phyloP scores from a whole-genome alignment of 2,888 invertebrate species.

The Caenorhabditis sulstoni region DNA sequence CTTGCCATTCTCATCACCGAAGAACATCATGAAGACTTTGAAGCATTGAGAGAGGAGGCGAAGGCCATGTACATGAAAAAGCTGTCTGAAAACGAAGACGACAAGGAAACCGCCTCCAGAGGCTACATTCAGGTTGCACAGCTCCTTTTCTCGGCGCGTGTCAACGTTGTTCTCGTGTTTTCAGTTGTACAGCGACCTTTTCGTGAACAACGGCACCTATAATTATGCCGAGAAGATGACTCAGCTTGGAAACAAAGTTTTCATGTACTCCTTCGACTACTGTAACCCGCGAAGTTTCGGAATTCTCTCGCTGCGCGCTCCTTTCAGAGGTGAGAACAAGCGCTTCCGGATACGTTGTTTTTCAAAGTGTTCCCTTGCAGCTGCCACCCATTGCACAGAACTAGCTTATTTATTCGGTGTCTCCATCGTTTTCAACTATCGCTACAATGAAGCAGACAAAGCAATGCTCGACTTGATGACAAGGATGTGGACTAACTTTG shows the following conservation, averaged over 20 bases:
- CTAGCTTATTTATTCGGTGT: constrained; percentile 76
- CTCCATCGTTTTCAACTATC: constrained; percentile 74
- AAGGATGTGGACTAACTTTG: constrained; percentile 77
- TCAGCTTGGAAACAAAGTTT: constrained; percentile 66
- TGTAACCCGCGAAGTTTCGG: constrained; percentile 73
- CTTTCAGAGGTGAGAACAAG: constrained; percentile 75
- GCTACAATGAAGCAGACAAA: constrained; percentile 70
- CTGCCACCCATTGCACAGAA: constrained; percentile 75
- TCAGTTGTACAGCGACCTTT: constrained; percentile 73
- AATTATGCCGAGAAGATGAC: constrained; percentile 69
- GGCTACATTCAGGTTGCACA: constrained; percentile 70
- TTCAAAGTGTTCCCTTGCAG: constrained; percentile 32
- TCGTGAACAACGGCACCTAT: constrained; percentile 71
- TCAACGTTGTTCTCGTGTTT: constrained; percentile 24
- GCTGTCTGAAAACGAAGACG: constrained; percentile 61
- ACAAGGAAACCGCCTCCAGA: constrained; percentile 67
- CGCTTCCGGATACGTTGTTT: neutral
- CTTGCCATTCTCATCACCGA: constrained; percentile 72
- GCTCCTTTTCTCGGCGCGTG: too few relatives aligned
- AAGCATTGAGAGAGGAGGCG: constrained; percentile 70
- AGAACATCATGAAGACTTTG: constrained; percentile 66
- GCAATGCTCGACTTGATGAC: constrained; percentile 74
- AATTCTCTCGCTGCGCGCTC: constrained; percentile 69
- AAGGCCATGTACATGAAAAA: constrained; percentile 69
- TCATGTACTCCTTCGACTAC: constrained; percentile 74